Percentiles rank a stretch among this genome's conserved stretches.
Conservation (phyloP, 2,113 vertebrate genomes). For the Melanerpes aurifrons region DNA sequence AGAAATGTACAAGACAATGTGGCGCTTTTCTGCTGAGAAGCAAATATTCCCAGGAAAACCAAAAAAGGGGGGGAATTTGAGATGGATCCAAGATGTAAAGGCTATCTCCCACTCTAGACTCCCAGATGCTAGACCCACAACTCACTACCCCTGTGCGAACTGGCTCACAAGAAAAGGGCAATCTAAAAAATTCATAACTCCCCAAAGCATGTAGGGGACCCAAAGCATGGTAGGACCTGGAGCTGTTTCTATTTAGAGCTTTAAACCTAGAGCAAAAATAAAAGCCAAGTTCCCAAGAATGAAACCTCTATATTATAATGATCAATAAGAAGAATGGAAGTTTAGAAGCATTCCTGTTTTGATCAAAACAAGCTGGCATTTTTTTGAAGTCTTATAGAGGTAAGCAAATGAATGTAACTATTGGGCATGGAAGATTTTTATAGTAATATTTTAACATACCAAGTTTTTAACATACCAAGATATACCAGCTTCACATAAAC, state of each 20-base stretch:
- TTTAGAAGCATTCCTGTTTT: conserved; percentile 23
- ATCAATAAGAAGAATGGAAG: conserved; percentile 41
- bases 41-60: background rate
- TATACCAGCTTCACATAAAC: background rate
- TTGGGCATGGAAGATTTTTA: conserved; percentile 14
- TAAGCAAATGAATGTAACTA: conserved; percentile 40
- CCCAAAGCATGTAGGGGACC: background rate
- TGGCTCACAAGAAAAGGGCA: background rate
- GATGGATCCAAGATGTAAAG: background rate
- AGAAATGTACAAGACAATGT: background rate
- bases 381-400: conserved; percentile 44
- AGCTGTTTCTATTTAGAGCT: background rate
- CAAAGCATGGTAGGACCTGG: background rate
- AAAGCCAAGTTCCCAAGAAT: background rate
- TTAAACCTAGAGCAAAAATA: background rate
- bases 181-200: background rate
- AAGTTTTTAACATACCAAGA: conserved; percentile 12
- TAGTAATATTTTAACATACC: conserved; percentile 19
- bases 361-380: background rate
- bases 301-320: background rate
- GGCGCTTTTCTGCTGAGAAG: background rate
- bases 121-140: background rate
- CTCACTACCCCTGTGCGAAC: background rate
- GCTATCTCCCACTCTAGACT: background rate
- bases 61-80: background rate